phyloP scores from a whole-genome alignment of 1,140 invertebrate genomes.

The Rhynchophorus ferrugineus region DNA sequence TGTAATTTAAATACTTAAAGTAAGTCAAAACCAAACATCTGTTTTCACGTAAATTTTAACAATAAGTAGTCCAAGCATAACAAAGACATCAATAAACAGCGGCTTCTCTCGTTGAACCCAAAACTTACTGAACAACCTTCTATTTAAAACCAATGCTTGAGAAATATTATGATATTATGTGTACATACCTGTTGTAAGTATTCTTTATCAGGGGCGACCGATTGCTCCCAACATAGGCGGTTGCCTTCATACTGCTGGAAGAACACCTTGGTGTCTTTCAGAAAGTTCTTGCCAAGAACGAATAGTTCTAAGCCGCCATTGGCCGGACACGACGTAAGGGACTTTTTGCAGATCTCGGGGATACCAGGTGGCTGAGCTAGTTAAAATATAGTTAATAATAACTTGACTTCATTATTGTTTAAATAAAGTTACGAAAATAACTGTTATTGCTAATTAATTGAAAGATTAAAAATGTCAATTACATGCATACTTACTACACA shows the following conservation, averaged over 20 bases:
- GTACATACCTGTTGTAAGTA: constrained; percentile 69
- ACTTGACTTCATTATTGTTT: background rate
- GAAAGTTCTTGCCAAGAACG: constrained; percentile 93
- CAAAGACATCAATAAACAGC: too few species aligned
- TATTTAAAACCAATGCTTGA: too few species aligned
- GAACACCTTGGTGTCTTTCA: constrained; percentile 85
- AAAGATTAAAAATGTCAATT: too few species aligned
- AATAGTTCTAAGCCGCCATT: constrained; percentile 85
- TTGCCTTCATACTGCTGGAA: constrained; percentile 62
- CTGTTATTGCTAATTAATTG: too few species aligned
- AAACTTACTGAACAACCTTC: too few species aligned
- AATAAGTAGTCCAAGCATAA: too few species aligned
- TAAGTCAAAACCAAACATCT: too few species aligned
- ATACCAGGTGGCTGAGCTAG: constrained; percentile 90
- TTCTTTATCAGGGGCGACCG: constrained; percentile 73
- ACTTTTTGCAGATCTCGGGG: constrained; percentile 93
- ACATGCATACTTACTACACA: constrained; percentile 78
- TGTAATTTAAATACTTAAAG: too few species aligned
- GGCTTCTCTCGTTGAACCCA: too few species aligned
- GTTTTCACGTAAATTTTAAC: too few species aligned
- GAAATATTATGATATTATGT: too few species aligned
- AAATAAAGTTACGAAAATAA: too few species aligned
- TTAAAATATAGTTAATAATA: constrained; percentile 25
- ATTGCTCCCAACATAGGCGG: constrained; percentile 63
- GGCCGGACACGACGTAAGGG: constrained; percentile 67